Base-by-base conservation (phyloP, 2,797 vertebrate genomes). In the Acropternis orthonyx region DNA sequence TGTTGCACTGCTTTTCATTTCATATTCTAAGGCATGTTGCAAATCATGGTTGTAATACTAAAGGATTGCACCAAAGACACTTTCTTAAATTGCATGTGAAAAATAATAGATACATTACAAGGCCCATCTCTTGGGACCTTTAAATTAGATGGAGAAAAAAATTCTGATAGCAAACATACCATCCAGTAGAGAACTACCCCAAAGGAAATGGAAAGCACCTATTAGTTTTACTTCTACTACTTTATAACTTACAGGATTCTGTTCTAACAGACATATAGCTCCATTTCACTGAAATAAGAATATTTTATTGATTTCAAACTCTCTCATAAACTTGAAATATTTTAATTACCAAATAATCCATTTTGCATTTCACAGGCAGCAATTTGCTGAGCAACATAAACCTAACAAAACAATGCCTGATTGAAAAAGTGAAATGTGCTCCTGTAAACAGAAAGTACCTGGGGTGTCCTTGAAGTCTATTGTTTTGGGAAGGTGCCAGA, bases 321-420 rank as follows among this genome's bases (percentile, higher is more conserved):
- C 69, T 54, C 69, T 82, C 91, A 88, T 88, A 93, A 96, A 94
- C 46, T 41, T 92, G 93, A 93, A 92, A 86, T 93, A 95, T 63
- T 95, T 95, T 93, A 96, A 94, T 95, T 92, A 90, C 32, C 78
- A 59, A 94, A 77, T 81, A 95, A 94, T 89, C 78, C 84, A 88
- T 86, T 95, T 84, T 92, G 80, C 73, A 86, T 88, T 94, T 93
- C 76, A 67, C 73, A 69, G 71, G 46, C 34, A 61, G 59, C 77
- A 81, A 46, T 95, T 87, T 81, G 71, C 66, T 74, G 72, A 95
- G 66, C 52, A 72, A 52, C 71, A 90, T 74, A 94, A 91, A 88
- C 43, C 63, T 68, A 77, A 72, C 24, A 79, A 87, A 94, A 77
- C 49, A 76, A 71, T 10, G 43, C 32, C 52, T 51, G 75, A 73